Conservation (phyloP, 2,797 vertebrate genomes). For the Hypotaenidia philippensis region DNA sequence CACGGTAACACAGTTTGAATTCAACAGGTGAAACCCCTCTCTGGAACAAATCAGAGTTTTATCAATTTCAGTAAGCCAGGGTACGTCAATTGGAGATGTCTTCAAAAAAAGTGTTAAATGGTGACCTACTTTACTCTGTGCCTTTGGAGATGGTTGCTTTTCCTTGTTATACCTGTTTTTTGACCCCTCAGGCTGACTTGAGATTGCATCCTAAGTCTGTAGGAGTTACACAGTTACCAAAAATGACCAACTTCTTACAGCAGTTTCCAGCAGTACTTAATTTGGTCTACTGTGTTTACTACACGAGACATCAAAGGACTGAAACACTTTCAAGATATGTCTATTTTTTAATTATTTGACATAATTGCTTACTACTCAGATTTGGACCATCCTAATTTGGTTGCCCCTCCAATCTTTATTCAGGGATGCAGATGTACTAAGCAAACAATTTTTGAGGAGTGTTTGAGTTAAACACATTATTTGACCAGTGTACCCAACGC, state of each 20-base stretch:
- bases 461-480: not conserved
- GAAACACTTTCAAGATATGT: not conserved
- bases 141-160: not conserved
- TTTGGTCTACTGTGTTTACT: constrained; percentile 31
- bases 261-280: constrained; percentile 6
- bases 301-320: constrained; percentile 8
- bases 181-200: not conserved
- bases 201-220: not conserved
- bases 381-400: not conserved
- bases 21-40: not conserved
- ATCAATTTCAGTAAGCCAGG: not conserved
- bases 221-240: not conserved
- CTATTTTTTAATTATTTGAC: constrained; percentile 42
- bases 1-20: not conserved
- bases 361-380: constrained; percentile 7
- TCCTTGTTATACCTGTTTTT: constrained; percentile 31
- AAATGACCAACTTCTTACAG: not conserved
- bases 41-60: not conserved
- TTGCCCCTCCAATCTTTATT: not conserved
- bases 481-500: not conserved
- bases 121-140: constrained; percentile 22
- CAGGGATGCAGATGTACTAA: not conserved
- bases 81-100: not conserved
- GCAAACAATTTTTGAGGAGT: not conserved
- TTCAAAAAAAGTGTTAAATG: constrained; percentile 2